Conservation (phyloP, 2,113 vertebrate genomes). For the Trichechus manatus region DNA sequence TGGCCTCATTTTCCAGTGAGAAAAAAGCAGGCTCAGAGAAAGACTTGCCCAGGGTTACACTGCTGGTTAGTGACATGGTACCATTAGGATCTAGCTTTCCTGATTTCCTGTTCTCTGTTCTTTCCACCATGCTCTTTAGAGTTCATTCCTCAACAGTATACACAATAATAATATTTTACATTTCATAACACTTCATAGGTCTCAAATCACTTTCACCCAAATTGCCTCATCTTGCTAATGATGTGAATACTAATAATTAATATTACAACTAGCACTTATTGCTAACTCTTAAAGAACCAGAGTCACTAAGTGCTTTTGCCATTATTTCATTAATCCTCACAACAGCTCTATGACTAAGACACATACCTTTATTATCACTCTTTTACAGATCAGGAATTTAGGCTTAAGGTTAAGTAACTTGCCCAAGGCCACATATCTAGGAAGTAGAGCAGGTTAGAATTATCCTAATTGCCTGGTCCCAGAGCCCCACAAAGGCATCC, state of each 20-base stretch:
- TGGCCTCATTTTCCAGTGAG: neutral
- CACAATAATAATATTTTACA: constrained; percentile 13
- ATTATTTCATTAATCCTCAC: constrained; percentile 5
- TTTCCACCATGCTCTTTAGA: neutral
- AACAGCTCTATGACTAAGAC: neutral
- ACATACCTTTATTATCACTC: neutral
- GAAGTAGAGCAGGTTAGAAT: neutral
- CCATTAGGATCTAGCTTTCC: neutral
- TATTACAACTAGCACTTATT: neutral
- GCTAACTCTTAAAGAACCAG: neutral
- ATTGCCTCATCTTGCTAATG: neutral
- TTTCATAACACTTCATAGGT: neutral
- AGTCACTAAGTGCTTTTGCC: neutral
- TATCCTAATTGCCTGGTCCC: constrained; percentile 38
- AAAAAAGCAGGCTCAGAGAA: neutral
- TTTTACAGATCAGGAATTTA: constrained; percentile 22
- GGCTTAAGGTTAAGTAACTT: constrained; percentile 45
- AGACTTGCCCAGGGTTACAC: neutral
- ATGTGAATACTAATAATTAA: neutral
- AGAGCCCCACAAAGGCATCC: neutral
- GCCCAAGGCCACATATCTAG: constrained; percentile 40
- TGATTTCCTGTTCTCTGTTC: neutral
- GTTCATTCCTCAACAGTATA: neutral
- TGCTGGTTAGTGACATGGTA: neutral
- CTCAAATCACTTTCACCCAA: constrained; percentile 42